These are phyloP conservation scores for Diaprepes abbreviatus DNA, from an alignment of 2,888 invertebrate species.

Conservation along the genomic window DNA sequence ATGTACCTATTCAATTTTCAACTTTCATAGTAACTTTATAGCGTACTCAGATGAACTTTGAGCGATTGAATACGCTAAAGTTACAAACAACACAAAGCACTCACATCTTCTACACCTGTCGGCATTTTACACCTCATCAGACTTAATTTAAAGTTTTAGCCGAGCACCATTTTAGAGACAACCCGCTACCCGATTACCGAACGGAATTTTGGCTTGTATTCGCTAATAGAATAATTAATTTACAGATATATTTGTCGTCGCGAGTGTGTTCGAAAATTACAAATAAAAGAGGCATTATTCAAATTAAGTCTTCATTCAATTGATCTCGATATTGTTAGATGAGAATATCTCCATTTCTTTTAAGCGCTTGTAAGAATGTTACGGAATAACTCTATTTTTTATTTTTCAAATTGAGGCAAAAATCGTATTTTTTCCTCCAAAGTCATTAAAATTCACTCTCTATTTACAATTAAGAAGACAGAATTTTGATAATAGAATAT, in stretches of 20 bases:
- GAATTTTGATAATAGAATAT: no score
- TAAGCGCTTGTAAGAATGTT: no score
- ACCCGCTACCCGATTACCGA: slow-evolving; percentile 24
- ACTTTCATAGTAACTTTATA: slow-evolving; percentile 30
- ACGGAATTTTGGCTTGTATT: slow-evolving; percentile 31
- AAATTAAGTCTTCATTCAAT: no score
- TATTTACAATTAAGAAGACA: no score
- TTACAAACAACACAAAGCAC: slow-evolving; percentile 29
- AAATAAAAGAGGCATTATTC: no score
- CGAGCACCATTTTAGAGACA: slow-evolving; percentile 29
- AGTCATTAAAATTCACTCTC: no score
- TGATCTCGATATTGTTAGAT: no score
- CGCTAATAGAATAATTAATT: slow-evolving; percentile 34
- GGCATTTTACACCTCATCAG: slow-evolving; percentile 43
- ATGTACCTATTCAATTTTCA: no score
- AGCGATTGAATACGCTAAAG: slow-evolving; percentile 32
- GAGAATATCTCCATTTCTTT: no score
- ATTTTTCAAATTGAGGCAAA: no score
- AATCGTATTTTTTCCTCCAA: no score
- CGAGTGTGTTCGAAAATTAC: not conserved
- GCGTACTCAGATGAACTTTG: slow-evolving; percentile 23
- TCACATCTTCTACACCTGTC: slow-evolving; percentile 37
- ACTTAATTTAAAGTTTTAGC: slow-evolving; percentile 40
- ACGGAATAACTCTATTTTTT: no score
- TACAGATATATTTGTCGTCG: not conserved